These are phyloP conservation scores for Paramormyrops hopkinsi DNA, from an alignment of 2,797 vertebrate genomes.

Conservation along the genomic window DNA sequence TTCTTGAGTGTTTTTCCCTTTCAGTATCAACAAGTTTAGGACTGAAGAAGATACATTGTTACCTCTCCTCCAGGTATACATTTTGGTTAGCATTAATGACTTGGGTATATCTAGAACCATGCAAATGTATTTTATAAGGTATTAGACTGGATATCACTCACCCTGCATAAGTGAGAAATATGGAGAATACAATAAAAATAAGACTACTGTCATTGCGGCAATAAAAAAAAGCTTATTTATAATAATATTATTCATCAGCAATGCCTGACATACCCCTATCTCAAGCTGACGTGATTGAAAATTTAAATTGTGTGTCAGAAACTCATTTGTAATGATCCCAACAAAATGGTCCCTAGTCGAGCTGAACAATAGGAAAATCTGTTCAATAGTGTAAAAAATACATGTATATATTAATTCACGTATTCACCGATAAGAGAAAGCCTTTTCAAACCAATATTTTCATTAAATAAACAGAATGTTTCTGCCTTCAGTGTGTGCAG, in stretches of 20 bases:
- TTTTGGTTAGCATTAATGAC: not conserved
- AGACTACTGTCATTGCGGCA: not conserved
- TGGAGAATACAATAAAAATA: not conserved
- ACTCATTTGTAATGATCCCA: not conserved
- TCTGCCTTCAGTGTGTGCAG: not conserved
- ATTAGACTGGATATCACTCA: not conserved
- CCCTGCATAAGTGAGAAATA: not conserved
- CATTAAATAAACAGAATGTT: not conserved
- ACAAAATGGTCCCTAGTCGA: not conserved
- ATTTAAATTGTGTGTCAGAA: not conserved
- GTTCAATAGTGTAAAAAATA: not conserved
- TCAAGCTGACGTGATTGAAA: not conserved
- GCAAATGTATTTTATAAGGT: not conserved
- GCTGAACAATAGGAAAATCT: not conserved
- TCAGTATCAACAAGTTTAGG: not conserved
- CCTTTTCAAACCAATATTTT: not conserved
- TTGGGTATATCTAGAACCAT: not conserved
- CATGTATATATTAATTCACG: not conserved
- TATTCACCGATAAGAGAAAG: not conserved
- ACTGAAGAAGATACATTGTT: not conserved
- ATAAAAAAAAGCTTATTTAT: not conserved
- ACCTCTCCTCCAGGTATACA: not conserved
- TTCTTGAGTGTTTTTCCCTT: not conserved
- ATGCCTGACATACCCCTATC: not conserved
- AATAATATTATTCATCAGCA: not conserved